These are phyloP conservation scores for Corythornis vintsioides DNA, from an alignment of 2,113 vertebrate genomes.

Conservation along the genomic window DNA sequence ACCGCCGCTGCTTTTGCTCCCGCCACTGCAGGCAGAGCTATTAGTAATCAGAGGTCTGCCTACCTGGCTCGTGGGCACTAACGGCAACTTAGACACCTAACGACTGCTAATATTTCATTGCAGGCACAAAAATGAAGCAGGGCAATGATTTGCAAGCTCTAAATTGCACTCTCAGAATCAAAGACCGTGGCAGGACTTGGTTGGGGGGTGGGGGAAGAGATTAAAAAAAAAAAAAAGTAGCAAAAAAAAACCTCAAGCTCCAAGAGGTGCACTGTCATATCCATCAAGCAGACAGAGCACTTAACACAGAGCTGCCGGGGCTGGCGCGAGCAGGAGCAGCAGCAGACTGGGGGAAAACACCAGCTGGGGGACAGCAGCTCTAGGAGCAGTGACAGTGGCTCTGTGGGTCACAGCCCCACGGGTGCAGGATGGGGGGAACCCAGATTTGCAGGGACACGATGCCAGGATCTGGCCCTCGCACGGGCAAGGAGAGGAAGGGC, in stretches of 20 bases:
- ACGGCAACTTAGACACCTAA: neutral
- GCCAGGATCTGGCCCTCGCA: neutral
- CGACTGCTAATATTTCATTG: conserved; percentile 21
- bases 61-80: conserved; percentile 15
- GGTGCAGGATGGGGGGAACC: neutral
- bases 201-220: neutral
- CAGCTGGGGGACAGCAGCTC: fast-evolving
- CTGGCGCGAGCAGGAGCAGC: fast-evolving
- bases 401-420: neutral
- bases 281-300: conserved; percentile 14
- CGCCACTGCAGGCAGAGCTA: neutral
- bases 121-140: conserved; percentile 19
- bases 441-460: neutral
- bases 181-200: conserved; percentile 5
- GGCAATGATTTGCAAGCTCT: conserved; percentile 43
- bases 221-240: no score
- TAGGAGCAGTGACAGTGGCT: fast-evolving
- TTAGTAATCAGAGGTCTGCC: conserved; percentile 23
- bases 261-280: neutral
- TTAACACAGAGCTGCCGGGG: neutral
- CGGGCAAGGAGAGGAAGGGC: neutral
- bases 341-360: neutral
- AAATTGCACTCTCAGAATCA: conserved; percentile 56
- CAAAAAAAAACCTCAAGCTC: neutral
- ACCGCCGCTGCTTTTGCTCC: neutral